Evolutionary conservation across 1,140 invertebrate species (phyloP).

Genomic region (Drosophila melanogaster): DNA sequence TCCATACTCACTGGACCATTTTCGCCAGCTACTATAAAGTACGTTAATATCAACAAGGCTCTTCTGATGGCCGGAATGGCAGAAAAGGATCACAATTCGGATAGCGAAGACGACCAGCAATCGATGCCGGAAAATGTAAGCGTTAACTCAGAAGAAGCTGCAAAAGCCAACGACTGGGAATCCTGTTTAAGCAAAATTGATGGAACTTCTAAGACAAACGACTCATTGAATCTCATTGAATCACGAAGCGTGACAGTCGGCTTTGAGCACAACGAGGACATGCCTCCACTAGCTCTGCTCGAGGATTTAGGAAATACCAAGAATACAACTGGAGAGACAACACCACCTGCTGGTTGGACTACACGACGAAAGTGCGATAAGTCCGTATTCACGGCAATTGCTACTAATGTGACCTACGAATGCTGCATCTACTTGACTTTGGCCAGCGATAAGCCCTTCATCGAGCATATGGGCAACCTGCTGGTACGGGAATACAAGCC

Average conservation of each 20-base stretch:
- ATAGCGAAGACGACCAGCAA: background rate
- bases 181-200: slow-evolving; percentile 5
- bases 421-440: slow-evolving; percentile 86
- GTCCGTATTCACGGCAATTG: slow-evolving; percentile 85
- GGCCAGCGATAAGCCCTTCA: slow-evolving; percentile 77
- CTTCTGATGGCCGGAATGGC: slow-evolving; percentile 29
- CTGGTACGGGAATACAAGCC: slow-evolving; percentile 18
- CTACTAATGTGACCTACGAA: slow-evolving; percentile 87
- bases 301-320: slow-evolving; percentile 27
- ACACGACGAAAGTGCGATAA: slow-evolving; percentile 53
- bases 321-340: slow-evolving; percentile 26
- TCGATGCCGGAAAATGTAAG: background rate
- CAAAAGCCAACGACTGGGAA: background rate
- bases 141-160: background rate
- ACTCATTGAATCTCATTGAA: background rate
- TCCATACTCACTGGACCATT: slow-evolving; percentile 46
- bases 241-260: background rate
- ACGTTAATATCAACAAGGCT: slow-evolving; percentile 46
- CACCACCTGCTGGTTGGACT: slow-evolving; percentile 52
- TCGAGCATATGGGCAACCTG: slow-evolving; percentile 85
- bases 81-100: background rate
- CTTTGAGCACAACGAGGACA: slow-evolving; percentile 42
- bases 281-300: slow-evolving; percentile 50
- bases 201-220: background rate
- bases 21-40: slow-evolving; percentile 25